phyloP scores from a whole-genome alignment of 2,888 invertebrate species.

The Masnerella sp. region DNA sequence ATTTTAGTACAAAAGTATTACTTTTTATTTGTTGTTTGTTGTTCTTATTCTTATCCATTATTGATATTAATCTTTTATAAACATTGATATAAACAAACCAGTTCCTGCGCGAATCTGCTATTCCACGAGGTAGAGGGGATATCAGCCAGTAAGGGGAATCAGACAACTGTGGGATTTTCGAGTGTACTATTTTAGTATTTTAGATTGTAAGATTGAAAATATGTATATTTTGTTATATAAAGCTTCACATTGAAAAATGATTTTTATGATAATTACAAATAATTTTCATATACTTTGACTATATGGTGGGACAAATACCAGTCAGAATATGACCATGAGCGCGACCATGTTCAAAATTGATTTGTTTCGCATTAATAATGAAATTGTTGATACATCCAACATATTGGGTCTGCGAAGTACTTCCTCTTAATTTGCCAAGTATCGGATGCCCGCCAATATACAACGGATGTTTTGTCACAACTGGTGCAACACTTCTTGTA shows the following conservation, averaged over 20 bases:
- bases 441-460: slow-evolving; percentile 94
- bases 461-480: slow-evolving; percentile 90
- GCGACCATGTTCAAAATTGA: slow-evolving; percentile 80
- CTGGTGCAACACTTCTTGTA: slow-evolving; percentile 81
- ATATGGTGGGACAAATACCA: slow-evolving; percentile 89
- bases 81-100: no score
- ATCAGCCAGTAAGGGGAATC: no score
- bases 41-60: no score
- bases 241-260: not conserved
- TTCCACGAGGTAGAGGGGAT: no score
- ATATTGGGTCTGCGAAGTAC: slow-evolving; percentile 85
- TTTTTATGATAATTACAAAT: not conserved
- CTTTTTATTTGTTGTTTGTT: no score
- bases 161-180: no score
- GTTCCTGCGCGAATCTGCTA: no score
- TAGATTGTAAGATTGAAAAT: no score
- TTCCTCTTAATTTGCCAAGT: slow-evolving; percentile 80
- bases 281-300: slow-evolving; percentile 67
- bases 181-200: no score
- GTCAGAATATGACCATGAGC: slow-evolving; percentile 86
- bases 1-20: no score
- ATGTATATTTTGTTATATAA: not conserved
- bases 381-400: slow-evolving; percentile 89
- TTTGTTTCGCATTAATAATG: slow-evolving; percentile 79
- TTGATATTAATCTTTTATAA: no score